Evolutionary conservation across 2,888 invertebrate genomes (phyloP), one percentile per base, ranked within the genome.

Genomic region (Apantesis nais): DNA sequence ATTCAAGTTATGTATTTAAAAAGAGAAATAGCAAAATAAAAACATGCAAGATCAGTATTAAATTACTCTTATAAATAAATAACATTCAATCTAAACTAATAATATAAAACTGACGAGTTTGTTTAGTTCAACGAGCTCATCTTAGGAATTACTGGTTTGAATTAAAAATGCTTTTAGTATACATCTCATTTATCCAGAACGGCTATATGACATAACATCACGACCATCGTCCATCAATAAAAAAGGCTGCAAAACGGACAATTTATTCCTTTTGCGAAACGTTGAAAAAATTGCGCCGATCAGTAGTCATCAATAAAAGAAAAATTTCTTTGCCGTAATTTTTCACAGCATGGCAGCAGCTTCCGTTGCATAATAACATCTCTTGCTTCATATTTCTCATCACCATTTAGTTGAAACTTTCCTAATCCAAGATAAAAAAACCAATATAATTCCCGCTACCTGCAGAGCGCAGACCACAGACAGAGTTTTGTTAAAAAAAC

Each of bases 401-500:
- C 58, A 62, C 29, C 55, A 29, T 41, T 31, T 63, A 62, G 5
- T 62, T 29, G 0, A 14, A 19, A 16, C 34, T 29, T 58, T 25
- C 29, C 29, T 58, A 29, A 29, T 58, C 16, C 29, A 55, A 25
- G 29, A 58, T 8, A 58, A n/a, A 39, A 60, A 64, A 58, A 58
- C 55, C 67, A 60, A 60, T 41, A 44, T 48, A 58, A 25, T 41
- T 55, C 11, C 39, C 44, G 16, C 62, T 58, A 19, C 55, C 41
- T 60, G 12, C 48, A 31, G 11, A 22, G 37, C 8, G 3, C 52
- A 52, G 65, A 52, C 71, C 67, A 58, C 62, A 31, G 68, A 62
- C 61, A 31, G 68, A n/a, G 41, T 58, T 65, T 34, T 39, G 60
- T 41, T 52, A 29, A n/a, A 70, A 66, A 72, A 82, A 81, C 80